These are phyloP conservation scores for Cephus runcator DNA, from an alignment of 2,888 invertebrate genomes.

Conservation along the genomic window DNA sequence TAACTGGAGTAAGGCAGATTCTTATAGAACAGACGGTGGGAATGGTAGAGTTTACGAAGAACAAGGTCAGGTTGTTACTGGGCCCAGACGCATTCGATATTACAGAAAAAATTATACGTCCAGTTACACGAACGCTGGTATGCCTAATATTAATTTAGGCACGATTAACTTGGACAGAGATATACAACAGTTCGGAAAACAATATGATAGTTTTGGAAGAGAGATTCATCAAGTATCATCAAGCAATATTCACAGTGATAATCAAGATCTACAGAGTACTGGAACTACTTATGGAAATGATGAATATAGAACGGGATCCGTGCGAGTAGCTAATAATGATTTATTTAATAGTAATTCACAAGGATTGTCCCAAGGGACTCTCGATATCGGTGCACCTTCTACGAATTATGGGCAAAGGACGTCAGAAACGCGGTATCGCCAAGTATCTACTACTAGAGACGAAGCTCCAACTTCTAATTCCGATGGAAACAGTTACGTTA, in stretches of 20 bases:
- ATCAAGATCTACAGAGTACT: neutral
- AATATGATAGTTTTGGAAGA: constrained; percentile 29
- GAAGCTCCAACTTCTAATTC: neutral
- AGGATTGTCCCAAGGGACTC: neutral
- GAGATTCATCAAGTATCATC: constrained; percentile 21
- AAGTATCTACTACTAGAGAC: no score
- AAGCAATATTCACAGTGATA: neutral
- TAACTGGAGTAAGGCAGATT: constrained; percentile 30
- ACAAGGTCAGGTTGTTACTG: constrained; percentile 35
- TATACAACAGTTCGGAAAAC: constrained; percentile 25
- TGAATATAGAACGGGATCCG: neutral
- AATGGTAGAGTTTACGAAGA: constrained; percentile 31
- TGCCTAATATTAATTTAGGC: neutral
- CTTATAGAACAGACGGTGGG: constrained; percentile 27
- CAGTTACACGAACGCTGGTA: constrained; percentile 27
- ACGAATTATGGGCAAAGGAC: neutral
- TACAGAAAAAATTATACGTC: constrained; percentile 53
- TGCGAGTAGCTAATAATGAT: neutral
- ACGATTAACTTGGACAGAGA: constrained; percentile 23
- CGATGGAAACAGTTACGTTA: neutral
- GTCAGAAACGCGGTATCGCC: neutral
- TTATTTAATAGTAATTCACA: neutral
- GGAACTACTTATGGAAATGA: neutral
- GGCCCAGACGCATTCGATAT: constrained; percentile 43
- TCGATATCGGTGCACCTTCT: neutral